Conservation (phyloP, 2,888 invertebrate genomes). For the Sinohyriopsis cumingii region DNA sequence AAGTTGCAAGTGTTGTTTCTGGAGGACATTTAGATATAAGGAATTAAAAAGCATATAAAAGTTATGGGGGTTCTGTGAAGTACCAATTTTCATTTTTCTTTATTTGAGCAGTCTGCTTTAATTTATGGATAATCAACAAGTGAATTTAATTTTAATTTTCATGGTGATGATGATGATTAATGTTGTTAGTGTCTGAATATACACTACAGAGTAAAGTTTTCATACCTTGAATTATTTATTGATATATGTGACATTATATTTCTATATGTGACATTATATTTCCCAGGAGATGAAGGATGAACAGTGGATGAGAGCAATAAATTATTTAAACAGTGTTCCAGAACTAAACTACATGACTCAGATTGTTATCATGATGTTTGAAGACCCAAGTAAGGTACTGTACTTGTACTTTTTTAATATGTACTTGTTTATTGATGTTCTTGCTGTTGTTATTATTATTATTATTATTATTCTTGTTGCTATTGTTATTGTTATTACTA, state of each 20-base stretch:
- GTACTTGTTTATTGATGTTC: background rate
- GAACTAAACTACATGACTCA: constrained; percentile 99
- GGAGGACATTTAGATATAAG: no score
- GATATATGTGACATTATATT: background rate
- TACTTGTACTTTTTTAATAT: background rate
- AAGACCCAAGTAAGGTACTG: constrained; percentile 92
- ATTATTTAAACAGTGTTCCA: constrained; percentile 89
- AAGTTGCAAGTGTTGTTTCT: no score
- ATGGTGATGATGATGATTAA: no score
- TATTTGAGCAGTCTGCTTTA: no score
- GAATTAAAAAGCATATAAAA: no score
- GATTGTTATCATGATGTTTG: constrained; percentile 97
- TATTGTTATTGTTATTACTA: constrained; percentile 96
- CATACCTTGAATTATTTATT: background rate
- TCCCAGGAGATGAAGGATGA: constrained; percentile 86
- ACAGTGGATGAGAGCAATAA: constrained; percentile 99
- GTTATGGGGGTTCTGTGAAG: no score
- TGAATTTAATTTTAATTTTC: no score
- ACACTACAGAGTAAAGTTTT: no score
- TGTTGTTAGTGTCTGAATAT: no score
- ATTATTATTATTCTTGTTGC: constrained; percentile 77
- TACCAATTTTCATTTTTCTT: no score
- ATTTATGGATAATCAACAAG: no score
- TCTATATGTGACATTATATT: constrained; percentile 11
- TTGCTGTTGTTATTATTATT: background rate